Percentiles rank a stretch among this genome's conserved stretches.
Conservation (phyloP, 2,113 vertebrate genomes). For the Tonatia bakeri region DNA sequence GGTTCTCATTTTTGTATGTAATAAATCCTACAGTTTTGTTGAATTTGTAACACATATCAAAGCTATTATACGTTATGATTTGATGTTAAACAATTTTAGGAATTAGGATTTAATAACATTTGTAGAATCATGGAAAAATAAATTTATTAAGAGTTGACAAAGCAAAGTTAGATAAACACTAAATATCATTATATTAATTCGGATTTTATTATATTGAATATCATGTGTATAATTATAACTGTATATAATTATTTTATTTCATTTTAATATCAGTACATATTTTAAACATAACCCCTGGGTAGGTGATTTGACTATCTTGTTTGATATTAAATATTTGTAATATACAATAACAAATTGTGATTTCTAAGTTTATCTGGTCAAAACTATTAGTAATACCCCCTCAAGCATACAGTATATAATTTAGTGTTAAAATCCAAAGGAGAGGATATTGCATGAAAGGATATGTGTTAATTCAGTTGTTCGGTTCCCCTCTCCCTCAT, state of each 20-base stretch:
- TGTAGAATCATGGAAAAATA: not conserved
- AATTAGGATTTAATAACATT: conserved; percentile 5
- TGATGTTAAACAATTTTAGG: conserved; percentile 7
- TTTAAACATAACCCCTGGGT: not conserved
- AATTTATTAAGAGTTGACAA: not conserved
- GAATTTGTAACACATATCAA: not conserved
- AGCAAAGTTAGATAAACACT: not conserved
- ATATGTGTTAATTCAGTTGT: conserved; percentile 23
- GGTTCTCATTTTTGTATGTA: conserved; percentile 44
- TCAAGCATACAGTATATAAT: not conserved
- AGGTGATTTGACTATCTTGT: conserved; percentile 27
- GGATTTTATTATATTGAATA: not conserved
- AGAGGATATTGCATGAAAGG: not conserved
- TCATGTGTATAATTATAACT: not conserved
- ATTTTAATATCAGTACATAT: conserved; percentile 6
- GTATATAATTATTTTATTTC: conserved; percentile 41
- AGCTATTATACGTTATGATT: conserved; percentile 20
- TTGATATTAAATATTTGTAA: conserved; percentile 26
- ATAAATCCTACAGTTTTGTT: conserved; percentile 18
- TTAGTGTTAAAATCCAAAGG: conserved; percentile 13
- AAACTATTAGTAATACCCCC: conserved; percentile 21
- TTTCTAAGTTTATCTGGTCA: conserved; percentile 36
- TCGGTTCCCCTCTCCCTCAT: not conserved
- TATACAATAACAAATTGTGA: not conserved
- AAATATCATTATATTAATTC: conserved; percentile 3